Percentiles rank a stretch among this genome's conserved stretches.
Conservation (phyloP, 92 coral and sea anemone species). For the Micromussa lordhowensis region DNA sequence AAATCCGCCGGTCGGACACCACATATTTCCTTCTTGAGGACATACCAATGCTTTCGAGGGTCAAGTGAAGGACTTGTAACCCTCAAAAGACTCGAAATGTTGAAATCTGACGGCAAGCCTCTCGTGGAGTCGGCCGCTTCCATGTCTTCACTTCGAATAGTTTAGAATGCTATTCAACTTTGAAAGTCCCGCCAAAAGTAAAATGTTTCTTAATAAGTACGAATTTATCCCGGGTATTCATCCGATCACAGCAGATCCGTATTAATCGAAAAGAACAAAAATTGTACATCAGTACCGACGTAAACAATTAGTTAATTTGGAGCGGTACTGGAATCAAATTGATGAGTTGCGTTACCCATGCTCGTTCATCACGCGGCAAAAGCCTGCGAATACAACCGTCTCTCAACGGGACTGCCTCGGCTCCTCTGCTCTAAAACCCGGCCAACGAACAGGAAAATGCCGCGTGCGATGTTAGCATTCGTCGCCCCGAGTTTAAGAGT, state of each 20-base stretch:
- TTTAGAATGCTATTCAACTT: slow-evolving; percentile 29
- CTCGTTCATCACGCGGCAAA: too few species aligned
- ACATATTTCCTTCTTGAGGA: slow-evolving; percentile 12
- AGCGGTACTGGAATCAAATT: background rate
- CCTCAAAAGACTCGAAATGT: slow-evolving; percentile 26
- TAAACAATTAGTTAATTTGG: background rate
- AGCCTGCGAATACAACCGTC: slow-evolving; percentile 9
- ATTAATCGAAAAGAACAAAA: too few species aligned
- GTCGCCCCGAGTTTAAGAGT: background rate
- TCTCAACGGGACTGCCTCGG: slow-evolving; percentile 7
- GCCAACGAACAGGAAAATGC: slow-evolving; percentile 8
- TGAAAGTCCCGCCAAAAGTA: slow-evolving; percentile 25
- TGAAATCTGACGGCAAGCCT: slow-evolving; percentile 42
- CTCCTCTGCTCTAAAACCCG: slow-evolving; percentile 22
- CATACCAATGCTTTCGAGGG: slow-evolving; percentile 53
- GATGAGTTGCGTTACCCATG: slow-evolving; percentile 5
- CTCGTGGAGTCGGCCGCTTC: slow-evolving; percentile 32
- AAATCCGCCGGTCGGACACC: slow-evolving; percentile 28
- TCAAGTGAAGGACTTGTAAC: slow-evolving; percentile 34
- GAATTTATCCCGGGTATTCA: background rate
- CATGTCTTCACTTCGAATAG: slow-evolving; percentile 43
- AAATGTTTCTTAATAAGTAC: slow-evolving; percentile 15
- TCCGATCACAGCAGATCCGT: background rate
- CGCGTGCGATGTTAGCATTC: slow-evolving; percentile 8
- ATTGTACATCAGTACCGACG: too few species aligned